Conservation (phyloP, 2,888 invertebrate species). For the Penaeus monodon region DNA sequence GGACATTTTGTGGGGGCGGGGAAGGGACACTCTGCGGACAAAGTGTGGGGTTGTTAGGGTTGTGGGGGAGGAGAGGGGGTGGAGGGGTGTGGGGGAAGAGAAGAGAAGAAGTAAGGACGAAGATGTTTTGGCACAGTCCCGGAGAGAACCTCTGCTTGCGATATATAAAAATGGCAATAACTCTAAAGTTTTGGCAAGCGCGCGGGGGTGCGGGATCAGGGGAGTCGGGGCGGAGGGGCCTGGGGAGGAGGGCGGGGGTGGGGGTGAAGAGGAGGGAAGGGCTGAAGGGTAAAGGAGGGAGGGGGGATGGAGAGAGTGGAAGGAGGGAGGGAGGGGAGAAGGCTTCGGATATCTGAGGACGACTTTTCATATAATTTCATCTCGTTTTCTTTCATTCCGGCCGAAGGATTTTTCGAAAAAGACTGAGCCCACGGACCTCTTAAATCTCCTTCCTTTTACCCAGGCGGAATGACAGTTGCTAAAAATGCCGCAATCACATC, state of each 20-base stretch:
- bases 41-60: neutral
- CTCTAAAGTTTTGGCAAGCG: constrained; percentile 1
- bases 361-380: constrained; percentile 21
- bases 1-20: too few species aligned
- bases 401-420: neutral
- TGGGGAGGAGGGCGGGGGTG: neutral
- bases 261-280: neutral
- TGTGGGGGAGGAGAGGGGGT: neutral
- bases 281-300: neutral
- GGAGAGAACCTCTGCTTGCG: constrained; percentile 15
- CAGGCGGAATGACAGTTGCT: neutral
- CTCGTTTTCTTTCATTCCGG: constrained; percentile 16
- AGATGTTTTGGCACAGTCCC: constrained; percentile 8
- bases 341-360: neutral
- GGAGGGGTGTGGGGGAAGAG: neutral
- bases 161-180: constrained; percentile 23
- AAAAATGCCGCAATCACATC: constrained; percentile 14
- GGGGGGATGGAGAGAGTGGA: neutral
- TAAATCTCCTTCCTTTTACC: constrained; percentile 10
- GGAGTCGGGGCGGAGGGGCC: neutral
- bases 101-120: neutral
- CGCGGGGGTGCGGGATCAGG: neutral
- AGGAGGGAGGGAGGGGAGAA: neutral
- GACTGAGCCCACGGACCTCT: neutral
- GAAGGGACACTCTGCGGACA: neutral